Conservation (phyloP, 2,888 invertebrate genomes). For the Allacma fusca region DNA sequence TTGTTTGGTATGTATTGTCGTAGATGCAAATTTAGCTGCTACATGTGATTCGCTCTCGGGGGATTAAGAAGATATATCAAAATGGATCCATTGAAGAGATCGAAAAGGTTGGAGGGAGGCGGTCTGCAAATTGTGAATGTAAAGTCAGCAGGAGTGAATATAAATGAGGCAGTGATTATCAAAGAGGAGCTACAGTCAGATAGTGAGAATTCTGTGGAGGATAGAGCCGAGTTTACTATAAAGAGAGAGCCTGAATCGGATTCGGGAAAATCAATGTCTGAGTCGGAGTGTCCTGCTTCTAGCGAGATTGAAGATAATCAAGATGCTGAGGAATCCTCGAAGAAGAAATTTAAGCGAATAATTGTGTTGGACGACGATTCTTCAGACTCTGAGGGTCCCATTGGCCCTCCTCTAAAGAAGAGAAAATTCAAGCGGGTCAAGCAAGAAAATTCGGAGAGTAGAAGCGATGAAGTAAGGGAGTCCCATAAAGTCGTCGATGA, state of each 20-base stretch:
- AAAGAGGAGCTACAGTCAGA: no score
- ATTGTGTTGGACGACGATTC: background rate
- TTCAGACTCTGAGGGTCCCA: constrained; percentile 1
- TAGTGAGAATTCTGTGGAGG: no score
- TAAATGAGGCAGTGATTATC: no score
- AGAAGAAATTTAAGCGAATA: constrained; percentile 10
- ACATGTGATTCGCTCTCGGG: no score
- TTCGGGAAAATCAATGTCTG: background rate
- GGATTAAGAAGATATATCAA: no score
- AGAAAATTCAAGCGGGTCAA: constrained; percentile 15
- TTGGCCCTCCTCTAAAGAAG: background rate
- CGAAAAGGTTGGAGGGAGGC: no score
- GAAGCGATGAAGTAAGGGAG: background rate
- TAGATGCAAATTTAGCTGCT: no score
- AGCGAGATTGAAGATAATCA: background rate
- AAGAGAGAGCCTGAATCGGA: background rate
- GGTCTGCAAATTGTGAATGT: no score
- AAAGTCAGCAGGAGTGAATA: no score
- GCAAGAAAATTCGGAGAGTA: background rate
- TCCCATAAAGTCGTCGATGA: background rate
- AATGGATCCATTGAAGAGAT: no score
- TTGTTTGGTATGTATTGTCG: no score
- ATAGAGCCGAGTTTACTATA: background rate
- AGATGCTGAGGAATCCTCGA: background rate
- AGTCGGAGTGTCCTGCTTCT: background rate